Evolutionary conservation across 2,113 vertebrate species (phyloP).

Genomic region (Todiramphus saurophagus): DNA sequence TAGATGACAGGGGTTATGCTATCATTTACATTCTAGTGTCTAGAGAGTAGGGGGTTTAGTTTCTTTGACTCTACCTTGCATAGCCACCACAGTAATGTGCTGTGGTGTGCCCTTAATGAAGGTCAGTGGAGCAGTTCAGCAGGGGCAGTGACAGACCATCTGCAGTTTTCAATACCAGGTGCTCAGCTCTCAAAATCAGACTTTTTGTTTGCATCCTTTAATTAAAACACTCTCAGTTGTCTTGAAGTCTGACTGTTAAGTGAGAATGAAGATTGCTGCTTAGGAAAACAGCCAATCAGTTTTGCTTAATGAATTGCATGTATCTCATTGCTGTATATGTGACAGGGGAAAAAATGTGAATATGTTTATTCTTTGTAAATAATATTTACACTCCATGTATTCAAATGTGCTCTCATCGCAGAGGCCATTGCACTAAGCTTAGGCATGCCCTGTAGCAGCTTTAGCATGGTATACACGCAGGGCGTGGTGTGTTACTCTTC

Average conservation of each 20-base stretch:
- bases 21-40: not conserved
- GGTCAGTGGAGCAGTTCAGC: not conserved
- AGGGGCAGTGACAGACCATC: not conserved
- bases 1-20: not conserved
- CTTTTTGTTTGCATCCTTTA: not conserved
- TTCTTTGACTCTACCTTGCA: not conserved
- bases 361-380: not conserved
- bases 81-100: not conserved
- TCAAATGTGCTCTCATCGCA: not conserved
- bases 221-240: not conserved
- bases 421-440: not conserved
- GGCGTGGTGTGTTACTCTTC: not conserved
- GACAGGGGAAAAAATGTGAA: not conserved
- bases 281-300: not conserved
- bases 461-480: not conserved
- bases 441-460: not conserved
- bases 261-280: slow-evolving; percentile 2
- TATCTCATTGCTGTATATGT: not conserved
- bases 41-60: not conserved
- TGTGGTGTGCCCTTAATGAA: not conserved
- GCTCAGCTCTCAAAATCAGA: not conserved
- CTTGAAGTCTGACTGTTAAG: slow-evolving; percentile 25
- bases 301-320: slow-evolving; percentile 31
- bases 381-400: rapidly evolving
- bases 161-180: not conserved